phyloP scores from a whole-genome alignment of 2,797 vertebrate species.

The Fratercula arctica region DNA sequence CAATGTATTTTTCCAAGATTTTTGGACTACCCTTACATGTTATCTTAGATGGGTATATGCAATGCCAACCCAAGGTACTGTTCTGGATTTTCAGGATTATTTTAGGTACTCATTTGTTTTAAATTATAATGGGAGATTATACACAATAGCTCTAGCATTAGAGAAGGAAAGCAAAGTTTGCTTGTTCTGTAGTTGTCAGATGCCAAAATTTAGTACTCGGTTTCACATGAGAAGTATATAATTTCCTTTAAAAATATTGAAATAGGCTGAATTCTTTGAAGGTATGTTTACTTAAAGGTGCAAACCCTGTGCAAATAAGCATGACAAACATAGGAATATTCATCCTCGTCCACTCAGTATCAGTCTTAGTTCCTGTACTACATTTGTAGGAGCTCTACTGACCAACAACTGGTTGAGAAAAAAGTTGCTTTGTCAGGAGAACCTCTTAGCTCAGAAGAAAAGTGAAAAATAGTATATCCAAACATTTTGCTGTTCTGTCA shows the following conservation, averaged over 20 bases:
- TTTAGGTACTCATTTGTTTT: not conserved
- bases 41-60: not conserved
- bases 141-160: not conserved
- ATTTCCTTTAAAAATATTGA: not conserved
- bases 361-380: not conserved
- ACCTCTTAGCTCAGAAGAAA: not conserved
- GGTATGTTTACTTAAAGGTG: not conserved
- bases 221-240: not conserved
- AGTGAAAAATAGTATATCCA: not conserved
- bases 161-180: not conserved
- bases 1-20: not conserved
- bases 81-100: not conserved
- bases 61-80: not conserved
- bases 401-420: not conserved
- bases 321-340: not conserved
- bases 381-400: not conserved
- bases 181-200: not conserved
- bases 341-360: not conserved
- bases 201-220: not conserved
- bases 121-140: not conserved
- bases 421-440: not conserved
- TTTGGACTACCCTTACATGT: not conserved
- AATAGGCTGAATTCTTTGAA: not conserved
- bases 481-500: not conserved
- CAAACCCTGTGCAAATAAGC: accelerated